Conservation (phyloP, 2,113 vertebrate species). For the Athene noctua region DNA sequence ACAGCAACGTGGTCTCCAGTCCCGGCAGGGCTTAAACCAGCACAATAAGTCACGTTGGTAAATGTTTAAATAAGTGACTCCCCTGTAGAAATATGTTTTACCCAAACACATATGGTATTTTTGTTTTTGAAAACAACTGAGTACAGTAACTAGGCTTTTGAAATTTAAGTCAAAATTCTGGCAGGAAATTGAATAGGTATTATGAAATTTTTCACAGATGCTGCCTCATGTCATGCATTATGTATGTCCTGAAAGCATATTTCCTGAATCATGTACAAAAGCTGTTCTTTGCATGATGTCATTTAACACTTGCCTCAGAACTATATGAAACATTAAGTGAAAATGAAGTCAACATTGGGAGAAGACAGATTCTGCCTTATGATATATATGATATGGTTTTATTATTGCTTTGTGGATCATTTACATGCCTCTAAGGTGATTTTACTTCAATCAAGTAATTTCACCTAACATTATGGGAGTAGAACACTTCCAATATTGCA, state of each 20-base stretch:
- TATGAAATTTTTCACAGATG: background rate
- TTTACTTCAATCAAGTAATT: background rate
- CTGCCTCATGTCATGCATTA: background rate
- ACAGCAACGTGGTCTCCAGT: too few species aligned
- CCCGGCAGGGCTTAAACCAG: too few species aligned
- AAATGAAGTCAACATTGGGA: background rate
- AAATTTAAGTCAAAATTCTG: background rate
- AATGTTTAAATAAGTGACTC: background rate
- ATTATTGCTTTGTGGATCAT: background rate
- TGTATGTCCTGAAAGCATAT: background rate
- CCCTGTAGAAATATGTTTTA: fast-evolving
- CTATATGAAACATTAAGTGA: background rate
- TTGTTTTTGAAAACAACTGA: background rate
- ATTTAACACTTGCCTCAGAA: background rate
- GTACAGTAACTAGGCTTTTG: background rate
- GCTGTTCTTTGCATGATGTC: background rate
- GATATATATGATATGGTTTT: background rate
- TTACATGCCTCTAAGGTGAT: background rate
- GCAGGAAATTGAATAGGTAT: background rate
- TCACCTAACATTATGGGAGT: background rate
- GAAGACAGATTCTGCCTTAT: background rate
- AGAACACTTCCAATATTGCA: background rate
- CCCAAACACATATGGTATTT: background rate
- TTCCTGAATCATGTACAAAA: background rate
- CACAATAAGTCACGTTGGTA: background rate